phyloP scores from a whole-genome alignment of 2,797 vertebrate species.

The Cercopithecus hamlyni region DNA sequence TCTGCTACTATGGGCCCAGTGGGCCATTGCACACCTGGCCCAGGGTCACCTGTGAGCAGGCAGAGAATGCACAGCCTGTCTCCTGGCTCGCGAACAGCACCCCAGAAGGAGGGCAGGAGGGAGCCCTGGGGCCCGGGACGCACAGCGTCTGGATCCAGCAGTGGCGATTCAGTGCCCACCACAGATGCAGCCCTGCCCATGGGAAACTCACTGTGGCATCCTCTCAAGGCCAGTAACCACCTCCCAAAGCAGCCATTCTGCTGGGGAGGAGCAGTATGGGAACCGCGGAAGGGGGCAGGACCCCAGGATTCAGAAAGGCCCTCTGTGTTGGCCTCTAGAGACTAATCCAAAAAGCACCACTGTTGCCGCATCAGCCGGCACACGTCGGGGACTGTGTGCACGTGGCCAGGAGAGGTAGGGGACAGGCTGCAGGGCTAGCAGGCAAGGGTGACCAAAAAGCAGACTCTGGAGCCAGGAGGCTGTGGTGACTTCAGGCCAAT shows the following conservation, averaged over 20 bases:
- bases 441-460: too few relatives aligned
- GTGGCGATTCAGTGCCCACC: neutral
- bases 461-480: too few relatives aligned
- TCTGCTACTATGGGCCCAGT: neutral
- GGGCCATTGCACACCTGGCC: neutral
- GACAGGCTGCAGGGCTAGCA: neutral
- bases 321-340: neutral
- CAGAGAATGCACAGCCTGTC: neutral
- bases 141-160: neutral
- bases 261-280: too few relatives aligned
- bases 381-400: neutral
- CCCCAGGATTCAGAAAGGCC: neutral
- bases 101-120: neutral
- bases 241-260: neutral
- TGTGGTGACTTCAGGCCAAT: neutral
- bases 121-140: neutral
- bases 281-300: neutral
- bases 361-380: rapidly evolving
- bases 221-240: neutral
- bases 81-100: neutral
- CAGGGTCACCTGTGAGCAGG: neutral
- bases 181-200: too few relatives aligned
- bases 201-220: neutral
- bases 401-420: neutral
- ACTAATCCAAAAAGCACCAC: neutral